These are phyloP conservation scores for Tangara arthus DNA, from an alignment of 2,797 vertebrate genomes.

Conservation along the genomic window DNA sequence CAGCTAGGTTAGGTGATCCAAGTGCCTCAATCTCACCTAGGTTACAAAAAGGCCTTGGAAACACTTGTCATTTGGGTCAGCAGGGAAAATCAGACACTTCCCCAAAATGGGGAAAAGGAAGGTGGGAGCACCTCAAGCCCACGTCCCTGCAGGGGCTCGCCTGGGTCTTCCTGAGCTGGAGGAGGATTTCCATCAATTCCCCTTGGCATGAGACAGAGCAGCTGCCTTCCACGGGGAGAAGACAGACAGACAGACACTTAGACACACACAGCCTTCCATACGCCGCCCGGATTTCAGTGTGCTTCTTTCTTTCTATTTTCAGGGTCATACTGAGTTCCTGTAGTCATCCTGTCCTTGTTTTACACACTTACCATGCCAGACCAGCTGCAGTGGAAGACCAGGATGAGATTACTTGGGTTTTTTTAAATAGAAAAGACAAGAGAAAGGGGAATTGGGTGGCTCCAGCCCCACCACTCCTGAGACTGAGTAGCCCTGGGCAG, in stretches of 20 bases:
- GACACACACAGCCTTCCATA: background rate
- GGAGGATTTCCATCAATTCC: background rate
- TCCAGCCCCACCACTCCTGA: background rate
- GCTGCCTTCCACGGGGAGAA: background rate
- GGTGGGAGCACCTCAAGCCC: background rate
- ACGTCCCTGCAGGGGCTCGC: accelerated
- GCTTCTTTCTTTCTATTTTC: background rate
- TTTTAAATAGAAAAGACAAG: background rate
- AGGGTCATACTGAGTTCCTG: background rate
- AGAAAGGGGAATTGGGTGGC: background rate
- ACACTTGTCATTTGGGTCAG: background rate
- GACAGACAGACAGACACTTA: background rate
- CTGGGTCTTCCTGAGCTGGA: background rate
- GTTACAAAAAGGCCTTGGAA: background rate
- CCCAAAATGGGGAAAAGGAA: background rate
- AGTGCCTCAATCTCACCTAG: background rate
- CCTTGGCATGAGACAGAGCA: background rate
- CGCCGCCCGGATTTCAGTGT: background rate
- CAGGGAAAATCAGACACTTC: background rate
- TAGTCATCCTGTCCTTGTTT: background rate
- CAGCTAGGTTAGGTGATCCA: accelerated
- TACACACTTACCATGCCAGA: background rate
- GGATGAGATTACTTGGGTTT: background rate
- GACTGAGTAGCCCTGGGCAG: background rate
- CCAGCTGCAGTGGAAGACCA: background rate